Conservation (phyloP, 2,797 vertebrate genomes). For the Eurystomus glaucurus region DNA sequence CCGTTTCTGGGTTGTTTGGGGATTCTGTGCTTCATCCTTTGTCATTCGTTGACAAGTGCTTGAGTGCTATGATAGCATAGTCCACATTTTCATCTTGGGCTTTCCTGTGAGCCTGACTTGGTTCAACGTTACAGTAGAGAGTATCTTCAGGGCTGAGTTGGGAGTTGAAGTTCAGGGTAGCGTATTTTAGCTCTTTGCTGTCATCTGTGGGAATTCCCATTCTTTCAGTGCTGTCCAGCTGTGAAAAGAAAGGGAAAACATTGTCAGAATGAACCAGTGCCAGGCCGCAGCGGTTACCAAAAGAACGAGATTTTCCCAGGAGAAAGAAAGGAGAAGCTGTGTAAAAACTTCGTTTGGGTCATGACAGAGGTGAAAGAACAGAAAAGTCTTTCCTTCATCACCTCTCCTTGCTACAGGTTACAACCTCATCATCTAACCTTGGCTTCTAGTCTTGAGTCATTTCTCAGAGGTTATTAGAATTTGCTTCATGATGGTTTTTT, state of each 20-base stretch:
- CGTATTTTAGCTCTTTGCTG: background rate
- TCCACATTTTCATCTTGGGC: background rate
- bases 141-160: background rate
- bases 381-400: background rate
- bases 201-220: background rate
- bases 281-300: background rate
- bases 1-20: background rate
- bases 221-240: background rate
- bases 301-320: background rate
- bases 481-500: background rate
- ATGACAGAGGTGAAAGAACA: background rate
- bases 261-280: background rate
- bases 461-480: background rate
- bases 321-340: background rate
- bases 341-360: background rate
- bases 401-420: background rate
- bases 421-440: background rate
- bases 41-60: accelerated
- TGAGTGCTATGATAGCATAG: background rate
- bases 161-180: background rate
- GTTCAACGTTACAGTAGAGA: conserved; percentile 29
- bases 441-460: background rate
- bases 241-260: background rate
- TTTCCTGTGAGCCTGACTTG: background rate
- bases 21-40: background rate